Evolutionary conservation across 92 coral and sea anemone genomes (phyloP), one percentile per base, ranked within the genome.

Genomic region (Actinostola sp.): DNA sequence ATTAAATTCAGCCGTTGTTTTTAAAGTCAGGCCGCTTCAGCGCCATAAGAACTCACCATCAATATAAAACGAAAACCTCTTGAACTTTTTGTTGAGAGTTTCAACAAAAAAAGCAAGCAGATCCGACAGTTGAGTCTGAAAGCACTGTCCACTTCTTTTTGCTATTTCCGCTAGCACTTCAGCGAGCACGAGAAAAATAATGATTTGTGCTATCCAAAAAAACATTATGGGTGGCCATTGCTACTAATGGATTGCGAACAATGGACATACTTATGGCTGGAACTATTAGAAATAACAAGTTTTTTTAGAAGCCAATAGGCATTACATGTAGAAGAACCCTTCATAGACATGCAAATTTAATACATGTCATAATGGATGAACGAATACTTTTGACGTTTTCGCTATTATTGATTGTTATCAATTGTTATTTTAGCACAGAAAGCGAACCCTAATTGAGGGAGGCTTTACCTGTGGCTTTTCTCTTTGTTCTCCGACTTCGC

Each of bases 401-500:
- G n/a, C n/a, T n/a, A n/a, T n/a, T n/a, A n/a, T 44, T 49, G 52
- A 43, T 67, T 45, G 38, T 25, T 46, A 29, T 26, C 54, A 29
- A 45, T 9, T 53, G 61, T 29, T 30, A 26, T 27, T 67, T 67
- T 49, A 20, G 54, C 51, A 67, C 58, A 28, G 14, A 73, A 53
- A 71, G 55, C 74, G 73, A 26, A 51, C 57, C 72, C 75, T 91
- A 91, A 91, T 91, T 87, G 79, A 84, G 92, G 90, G 29, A 48
- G 90, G 74, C 69, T 70, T 61, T 56, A 15, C 81, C 61, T 63
- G 79, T 84, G 83, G 71, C 66, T 52, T 41, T 41, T 60, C 49
- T 67, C 77, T 78, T 91, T 83, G 87, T 88, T 83, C 31, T 56
- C 57, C 64, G 43, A 70, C 77, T 70, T 86, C 77, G 70, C 78